These are phyloP conservation scores for Hippocampus zosterae DNA, from an alignment of 2,113 vertebrate genomes.

Conservation along the genomic window DNA sequence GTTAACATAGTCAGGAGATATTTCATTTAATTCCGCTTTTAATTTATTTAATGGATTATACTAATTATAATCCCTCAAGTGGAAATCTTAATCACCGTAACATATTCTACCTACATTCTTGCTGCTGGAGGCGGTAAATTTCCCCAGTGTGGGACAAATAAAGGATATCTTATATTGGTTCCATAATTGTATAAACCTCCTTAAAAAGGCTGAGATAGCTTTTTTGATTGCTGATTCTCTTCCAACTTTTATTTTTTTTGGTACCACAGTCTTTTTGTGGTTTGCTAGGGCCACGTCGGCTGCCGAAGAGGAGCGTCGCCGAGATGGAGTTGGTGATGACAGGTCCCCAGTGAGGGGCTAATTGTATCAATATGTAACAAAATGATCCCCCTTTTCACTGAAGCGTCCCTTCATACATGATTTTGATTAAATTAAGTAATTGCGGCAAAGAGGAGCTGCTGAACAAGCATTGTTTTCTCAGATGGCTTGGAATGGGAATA, in stretches of 20 bases:
- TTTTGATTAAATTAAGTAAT: constrained; percentile 69
- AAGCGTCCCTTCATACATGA: constrained; percentile 65
- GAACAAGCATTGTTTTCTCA: constrained; percentile 44
- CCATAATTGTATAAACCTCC: no score
- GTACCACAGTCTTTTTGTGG: constrained; percentile 23
- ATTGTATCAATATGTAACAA: constrained; percentile 77
- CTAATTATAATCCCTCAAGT: no score
- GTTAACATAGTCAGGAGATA: constrained; percentile 38
- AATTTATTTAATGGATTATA: no score
- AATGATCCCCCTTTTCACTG: constrained; percentile 43
- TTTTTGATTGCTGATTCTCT: constrained; percentile 47
- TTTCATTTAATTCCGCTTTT: constrained; percentile 48
- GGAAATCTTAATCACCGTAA: no score
- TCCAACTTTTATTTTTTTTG: constrained; percentile 33
- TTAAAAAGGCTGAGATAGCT: no score
- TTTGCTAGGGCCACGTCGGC: constrained; percentile 38
- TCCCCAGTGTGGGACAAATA: no score
- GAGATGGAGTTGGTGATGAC: constrained; percentile 48
- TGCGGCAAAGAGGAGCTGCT: constrained; percentile 47
- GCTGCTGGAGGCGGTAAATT: no score
- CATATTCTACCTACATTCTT: no score
- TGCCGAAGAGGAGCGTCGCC: constrained; percentile 54
- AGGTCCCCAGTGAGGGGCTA: constrained; percentile 68
- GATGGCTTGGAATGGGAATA: constrained; percentile 50
- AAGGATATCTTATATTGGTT: no score